These are phyloP conservation scores for Stichopus chloronotus DNA, from an alignment of 35 echinoderm and acorn worm species.

Conservation along the genomic window DNA sequence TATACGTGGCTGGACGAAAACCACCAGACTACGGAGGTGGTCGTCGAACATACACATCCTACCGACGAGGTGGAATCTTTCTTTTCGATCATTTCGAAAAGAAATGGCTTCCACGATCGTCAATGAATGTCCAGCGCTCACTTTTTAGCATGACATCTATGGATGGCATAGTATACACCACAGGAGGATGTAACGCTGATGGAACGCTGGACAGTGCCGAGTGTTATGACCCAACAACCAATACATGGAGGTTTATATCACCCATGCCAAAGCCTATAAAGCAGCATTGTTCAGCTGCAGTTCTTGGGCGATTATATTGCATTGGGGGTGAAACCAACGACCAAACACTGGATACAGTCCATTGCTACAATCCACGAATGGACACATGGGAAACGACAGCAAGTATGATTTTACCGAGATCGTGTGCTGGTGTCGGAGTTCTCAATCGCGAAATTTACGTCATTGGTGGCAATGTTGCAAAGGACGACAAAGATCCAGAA, in stretches of 20 bases:
- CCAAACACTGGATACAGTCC: slow-evolving; percentile 70
- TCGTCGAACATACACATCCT: slow-evolving; percentile 76
- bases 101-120: slow-evolving; percentile 89
- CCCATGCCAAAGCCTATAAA: slow-evolving; percentile 79
- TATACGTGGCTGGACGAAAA: slow-evolving; percentile 80
- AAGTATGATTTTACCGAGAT: slow-evolving; percentile 93
- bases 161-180: slow-evolving; percentile 89
- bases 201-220: slow-evolving; percentile 74
- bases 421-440: slow-evolving; percentile 83
- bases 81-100: slow-evolving; percentile 96
- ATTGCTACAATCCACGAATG: slow-evolving; percentile 86
- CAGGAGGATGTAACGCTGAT: slow-evolving; percentile 79
- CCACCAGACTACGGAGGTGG: slow-evolving; percentile 79
- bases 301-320: slow-evolving; percentile 86
- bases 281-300: slow-evolving; percentile 72
- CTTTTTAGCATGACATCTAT: slow-evolving; percentile 89
- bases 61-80: slow-evolving; percentile 88
- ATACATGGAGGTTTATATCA: slow-evolving; percentile 75
- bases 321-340: slow-evolving; percentile 91
- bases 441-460: slow-evolving; percentile 94
- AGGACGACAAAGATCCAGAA: slow-evolving; percentile 87
- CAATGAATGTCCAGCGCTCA: slow-evolving; percentile 80
- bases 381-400: slow-evolving; percentile 78
- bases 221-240: slow-evolving; percentile 87
- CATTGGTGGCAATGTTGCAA: slow-evolving; percentile 93